Evolutionary conservation across 92 coral and sea anemone species (phyloP).

Genomic region (Desmophyllum pertusum): DNA sequence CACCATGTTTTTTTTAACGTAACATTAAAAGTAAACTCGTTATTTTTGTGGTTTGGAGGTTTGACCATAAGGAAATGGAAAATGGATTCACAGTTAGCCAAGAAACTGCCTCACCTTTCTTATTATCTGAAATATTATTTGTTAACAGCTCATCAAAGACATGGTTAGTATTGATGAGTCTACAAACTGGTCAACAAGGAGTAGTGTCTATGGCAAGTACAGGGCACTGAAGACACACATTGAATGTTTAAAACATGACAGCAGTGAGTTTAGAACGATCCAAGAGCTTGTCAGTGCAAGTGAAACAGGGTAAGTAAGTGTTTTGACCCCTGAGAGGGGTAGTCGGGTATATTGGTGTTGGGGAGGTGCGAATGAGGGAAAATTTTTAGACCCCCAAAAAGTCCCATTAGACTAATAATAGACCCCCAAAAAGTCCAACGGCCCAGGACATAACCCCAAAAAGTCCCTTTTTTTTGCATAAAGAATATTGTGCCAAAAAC

Average conservation of each 20-base stretch:
- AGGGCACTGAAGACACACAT: conserved; percentile 83
- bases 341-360: no score
- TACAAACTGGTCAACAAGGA: conserved; percentile 76
- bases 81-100: not conserved
- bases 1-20: no score
- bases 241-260: conserved; percentile 49
- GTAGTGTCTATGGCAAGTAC: conserved; percentile 76
- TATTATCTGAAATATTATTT: not conserved
- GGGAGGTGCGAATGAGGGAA: no score
- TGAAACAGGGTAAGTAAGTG: conserved; percentile 59
- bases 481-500: no score
- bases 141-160: conserved; percentile 84
- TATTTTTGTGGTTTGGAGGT: no score
- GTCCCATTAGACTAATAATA: no score
- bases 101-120: not conserved
- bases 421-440: no score
- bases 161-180: conserved; percentile 86
- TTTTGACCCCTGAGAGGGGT: not conserved
- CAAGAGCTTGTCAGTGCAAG: conserved; percentile 55
- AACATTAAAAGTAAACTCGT: no score
- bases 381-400: no score
- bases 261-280: conserved; percentile 59
- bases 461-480: no score
- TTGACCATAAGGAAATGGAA: not conserved
- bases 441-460: no score